phyloP scores from a whole-genome alignment of 2,888 invertebrate genomes.

The Polietes domitor region DNA sequence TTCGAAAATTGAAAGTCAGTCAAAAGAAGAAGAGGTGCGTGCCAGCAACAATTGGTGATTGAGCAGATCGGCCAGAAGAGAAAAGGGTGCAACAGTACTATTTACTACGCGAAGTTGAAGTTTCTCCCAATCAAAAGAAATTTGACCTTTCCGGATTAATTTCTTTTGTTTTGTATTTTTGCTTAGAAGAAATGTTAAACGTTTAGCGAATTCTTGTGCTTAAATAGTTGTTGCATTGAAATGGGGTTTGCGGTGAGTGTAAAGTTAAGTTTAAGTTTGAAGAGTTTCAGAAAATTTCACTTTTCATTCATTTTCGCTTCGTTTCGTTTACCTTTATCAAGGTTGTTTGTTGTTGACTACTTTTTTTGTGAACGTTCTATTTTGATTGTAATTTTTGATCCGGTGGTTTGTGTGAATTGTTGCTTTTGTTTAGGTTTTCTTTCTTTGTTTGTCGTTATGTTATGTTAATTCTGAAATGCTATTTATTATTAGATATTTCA shows the following conservation, averaged over 20 bases:
- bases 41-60: conserved; percentile 58
- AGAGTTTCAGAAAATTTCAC: conserved; percentile 36
- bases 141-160: too few species aligned
- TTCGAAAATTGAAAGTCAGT: background rate
- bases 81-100: conserved; percentile 31
- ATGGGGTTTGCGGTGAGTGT: conserved; percentile 11
- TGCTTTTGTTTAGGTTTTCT: conserved; percentile 18
- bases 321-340: conserved; percentile 13
- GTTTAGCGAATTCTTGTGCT: conserved; percentile 2
- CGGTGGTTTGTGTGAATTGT: background rate
- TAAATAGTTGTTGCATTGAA: background rate
- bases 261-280: background rate
- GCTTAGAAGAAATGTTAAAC: background rate
- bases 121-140: background rate
- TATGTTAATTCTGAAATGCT: conserved; percentile 49
- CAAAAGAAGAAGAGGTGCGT: conserved; percentile 45
- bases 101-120: too few species aligned
- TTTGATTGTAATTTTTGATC: background rate
- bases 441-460: conserved; percentile 44
- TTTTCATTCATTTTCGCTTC: conserved; percentile 36
- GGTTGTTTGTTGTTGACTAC: conserved; percentile 25
- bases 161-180: too few species aligned
- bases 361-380: conserved; percentile 18
- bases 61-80: conserved; percentile 5
- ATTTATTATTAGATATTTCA: conserved; percentile 32